These are phyloP conservation scores for Drosophila maculinotata DNA, from an alignment of 2,888 invertebrate genomes.

Conservation along the genomic window DNA sequence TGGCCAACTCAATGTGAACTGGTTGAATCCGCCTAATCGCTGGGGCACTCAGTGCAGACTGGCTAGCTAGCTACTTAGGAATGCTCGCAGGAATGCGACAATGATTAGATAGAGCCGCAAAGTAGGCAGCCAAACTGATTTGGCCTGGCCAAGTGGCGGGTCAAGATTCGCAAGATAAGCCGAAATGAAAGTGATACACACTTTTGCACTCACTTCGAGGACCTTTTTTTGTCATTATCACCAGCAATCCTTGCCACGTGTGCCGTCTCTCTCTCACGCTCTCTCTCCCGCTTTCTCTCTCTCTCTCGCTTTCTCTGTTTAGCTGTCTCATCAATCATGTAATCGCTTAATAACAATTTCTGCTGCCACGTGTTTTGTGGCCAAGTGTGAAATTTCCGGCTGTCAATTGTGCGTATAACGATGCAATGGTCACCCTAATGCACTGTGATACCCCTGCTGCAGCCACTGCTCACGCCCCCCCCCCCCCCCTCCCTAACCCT, in stretches of 20 bases:
- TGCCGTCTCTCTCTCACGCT: neutral
- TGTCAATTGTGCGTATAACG: conserved; percentile 69
- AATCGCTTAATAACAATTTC: conserved; percentile 63
- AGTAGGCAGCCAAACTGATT: conserved; percentile 31
- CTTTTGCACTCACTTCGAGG: conserved; percentile 4
- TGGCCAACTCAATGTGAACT: conserved; percentile 41
- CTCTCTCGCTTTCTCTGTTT: neutral
- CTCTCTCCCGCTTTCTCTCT: neutral
- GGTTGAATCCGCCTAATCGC: conserved; percentile 50
- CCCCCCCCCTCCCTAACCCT: conserved; percentile 3
- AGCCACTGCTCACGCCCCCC: neutral
- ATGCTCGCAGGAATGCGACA: conserved; percentile 60
- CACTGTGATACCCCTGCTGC: conserved; percentile 16
- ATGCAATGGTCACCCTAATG: conserved; percentile 59
- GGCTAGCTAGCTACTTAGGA: conserved; percentile 33
- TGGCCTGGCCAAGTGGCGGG: conserved; percentile 37
- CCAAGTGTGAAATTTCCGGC: conserved; percentile 71
- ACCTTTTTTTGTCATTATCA: too few species aligned
- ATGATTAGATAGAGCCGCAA: conserved; percentile 66
- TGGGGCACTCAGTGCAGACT: conserved; percentile 8
- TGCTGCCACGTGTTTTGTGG: conserved; percentile 59
- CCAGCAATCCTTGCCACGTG: conserved; percentile 60
- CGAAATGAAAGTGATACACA: conserved; percentile 8
- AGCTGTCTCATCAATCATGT: conserved; percentile 65
- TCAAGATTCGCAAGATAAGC: conserved; percentile 50